Conservation (phyloP, 2,888 invertebrate genomes). For the Nymphalis c-album region DNA sequence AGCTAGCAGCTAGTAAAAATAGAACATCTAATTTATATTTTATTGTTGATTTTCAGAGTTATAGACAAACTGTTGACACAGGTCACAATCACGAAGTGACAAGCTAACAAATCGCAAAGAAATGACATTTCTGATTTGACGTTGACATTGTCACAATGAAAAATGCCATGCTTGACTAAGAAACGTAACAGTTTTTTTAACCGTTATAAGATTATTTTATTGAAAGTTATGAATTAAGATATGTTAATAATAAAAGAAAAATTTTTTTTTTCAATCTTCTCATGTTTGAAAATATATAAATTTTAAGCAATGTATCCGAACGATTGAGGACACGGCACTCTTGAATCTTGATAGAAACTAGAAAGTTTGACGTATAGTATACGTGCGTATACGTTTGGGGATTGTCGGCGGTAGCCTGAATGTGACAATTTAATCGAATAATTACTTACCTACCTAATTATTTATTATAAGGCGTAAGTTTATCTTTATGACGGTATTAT, state of each 20-base stretch:
- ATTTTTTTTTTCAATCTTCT: background rate
- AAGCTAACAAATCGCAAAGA: background rate
- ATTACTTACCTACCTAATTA: constrained; percentile 26
- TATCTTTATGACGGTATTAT: constrained; percentile 8
- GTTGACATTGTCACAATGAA: background rate
- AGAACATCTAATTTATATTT: constrained; percentile 21
- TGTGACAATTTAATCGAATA: constrained; percentile 35
- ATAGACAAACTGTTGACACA: constrained; percentile 5
- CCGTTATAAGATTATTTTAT: too few species aligned
- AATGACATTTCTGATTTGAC: constrained; percentile 3
- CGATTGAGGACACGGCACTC: constrained; percentile 42
- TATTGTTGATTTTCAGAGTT: constrained; percentile 9
- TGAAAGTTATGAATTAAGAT: too few species aligned
- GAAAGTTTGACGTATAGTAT: constrained; percentile 48
- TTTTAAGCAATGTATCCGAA: constrained; percentile 38
- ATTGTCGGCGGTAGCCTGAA: constrained; percentile 41
- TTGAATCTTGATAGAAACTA: constrained; percentile 41
- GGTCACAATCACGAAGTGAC: constrained; percentile 3
- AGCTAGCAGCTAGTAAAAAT: constrained; percentile 25
- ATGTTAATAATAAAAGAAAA: background rate
- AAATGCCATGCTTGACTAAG: too few species aligned
- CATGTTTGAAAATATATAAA: background rate
- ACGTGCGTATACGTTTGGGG: constrained; percentile 42
- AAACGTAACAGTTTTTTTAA: too few species aligned
- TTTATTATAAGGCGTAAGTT: constrained; percentile 34